A percentile compares a stretch with the other conserved stretches of the same genome.
phyloP scores from a whole-genome alignment of 1,140 invertebrate species.

The Idris sp. region DNA sequence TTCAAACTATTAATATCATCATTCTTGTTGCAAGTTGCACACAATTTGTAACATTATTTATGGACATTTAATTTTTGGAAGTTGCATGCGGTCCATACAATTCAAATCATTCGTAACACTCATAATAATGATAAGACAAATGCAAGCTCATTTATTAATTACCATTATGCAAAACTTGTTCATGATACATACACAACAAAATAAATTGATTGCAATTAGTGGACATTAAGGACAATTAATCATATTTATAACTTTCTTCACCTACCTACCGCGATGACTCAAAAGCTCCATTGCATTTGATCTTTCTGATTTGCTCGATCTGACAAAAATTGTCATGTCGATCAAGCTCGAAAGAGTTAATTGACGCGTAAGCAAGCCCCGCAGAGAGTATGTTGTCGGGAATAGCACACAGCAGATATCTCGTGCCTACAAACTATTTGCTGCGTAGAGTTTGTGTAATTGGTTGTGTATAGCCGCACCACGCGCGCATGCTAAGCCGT shows the following conservation, averaged over 20 bases:
- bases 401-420: slow-evolving; percentile 69
- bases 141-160: slow-evolving; percentile 29
- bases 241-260: slow-evolving; percentile 45
- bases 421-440: slow-evolving; percentile 73
- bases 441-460: slow-evolving; percentile 75
- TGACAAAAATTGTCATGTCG: slow-evolving; percentile 51
- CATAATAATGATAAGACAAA: slow-evolving; percentile 9
- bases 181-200: slow-evolving; percentile 15
- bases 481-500: slow-evolving; percentile 66
- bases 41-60: too few relatives aligned
- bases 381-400: slow-evolving; percentile 60
- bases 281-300: slow-evolving; percentile 38
- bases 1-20: too few relatives aligned
- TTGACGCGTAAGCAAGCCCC: slow-evolving; percentile 54
- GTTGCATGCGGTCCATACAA: not conserved
- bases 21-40: too few relatives aligned
- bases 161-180: slow-evolving; percentile 14
- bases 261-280: slow-evolving; percentile 12
- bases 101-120: slow-evolving; percentile 5
- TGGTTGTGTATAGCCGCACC: slow-evolving; percentile 72
- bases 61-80: slow-evolving; percentile 1
- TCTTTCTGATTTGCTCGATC: slow-evolving; percentile 44
- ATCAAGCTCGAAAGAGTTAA: slow-evolving; percentile 51
- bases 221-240: slow-evolving; percentile 12
- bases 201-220: slow-evolving; percentile 26